A percentile compares a stretch with the other conserved stretches of the same genome.
Conservation (phyloP, 2,888 invertebrate genomes). For the Scotopteryx bipunctaria region DNA sequence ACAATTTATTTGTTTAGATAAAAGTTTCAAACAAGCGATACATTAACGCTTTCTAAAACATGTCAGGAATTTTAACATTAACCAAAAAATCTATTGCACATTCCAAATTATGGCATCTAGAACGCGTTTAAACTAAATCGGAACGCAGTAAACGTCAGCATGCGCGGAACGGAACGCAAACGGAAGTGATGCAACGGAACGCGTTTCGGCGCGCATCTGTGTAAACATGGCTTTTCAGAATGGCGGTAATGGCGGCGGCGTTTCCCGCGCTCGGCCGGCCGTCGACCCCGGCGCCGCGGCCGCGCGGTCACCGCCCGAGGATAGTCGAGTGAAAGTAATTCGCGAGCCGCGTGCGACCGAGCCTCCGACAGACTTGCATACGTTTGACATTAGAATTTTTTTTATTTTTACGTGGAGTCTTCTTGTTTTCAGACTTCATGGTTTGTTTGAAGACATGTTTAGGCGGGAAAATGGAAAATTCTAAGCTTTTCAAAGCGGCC, state of each 20-base stretch:
- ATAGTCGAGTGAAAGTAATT: conserved; percentile 83
- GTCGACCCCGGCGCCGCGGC: conserved; percentile 78
- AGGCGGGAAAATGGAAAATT: neutral
- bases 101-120: conserved; percentile 25
- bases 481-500: neutral
- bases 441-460: neutral
- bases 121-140: conserved; percentile 62
- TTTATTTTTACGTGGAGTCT: conserved; percentile 11
- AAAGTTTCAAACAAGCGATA: neutral
- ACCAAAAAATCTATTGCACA: conserved; percentile 5
- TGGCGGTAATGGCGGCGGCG: conserved; percentile 68
- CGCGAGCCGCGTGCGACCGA: conserved; percentile 75
- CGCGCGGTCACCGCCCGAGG: conserved; percentile 77
- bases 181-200: conserved; percentile 81
- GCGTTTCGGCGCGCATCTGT: conserved; percentile 82
- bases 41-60: neutral
- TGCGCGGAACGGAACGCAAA: conserved; percentile 73
- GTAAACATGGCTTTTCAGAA: conserved; percentile 82
- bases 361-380: conserved; percentile 50
- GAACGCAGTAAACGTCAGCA: conserved; percentile 63
- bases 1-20: neutral
- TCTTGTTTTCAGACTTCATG: conserved; percentile 2
- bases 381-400: conserved; percentile 31
- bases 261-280: conserved; percentile 77
- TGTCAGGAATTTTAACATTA: neutral